Percentiles rank a stretch among this genome's conserved stretches.
Conservation (phyloP, 2,888 invertebrate genomes). For the Gerris lacustris region DNA sequence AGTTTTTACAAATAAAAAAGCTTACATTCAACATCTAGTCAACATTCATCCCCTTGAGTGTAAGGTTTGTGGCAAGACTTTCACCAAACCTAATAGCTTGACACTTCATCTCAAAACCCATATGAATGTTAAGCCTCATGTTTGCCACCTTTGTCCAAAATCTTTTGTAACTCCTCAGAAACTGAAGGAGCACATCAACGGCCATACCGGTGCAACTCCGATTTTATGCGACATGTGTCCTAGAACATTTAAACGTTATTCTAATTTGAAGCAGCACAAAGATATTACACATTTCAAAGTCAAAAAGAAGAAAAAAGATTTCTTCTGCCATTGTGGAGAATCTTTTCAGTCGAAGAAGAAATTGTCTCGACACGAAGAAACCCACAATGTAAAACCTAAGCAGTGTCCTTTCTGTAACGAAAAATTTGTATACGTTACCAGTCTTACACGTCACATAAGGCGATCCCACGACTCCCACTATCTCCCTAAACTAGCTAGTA, state of each 20-base stretch:
- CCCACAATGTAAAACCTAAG: conserved; percentile 69
- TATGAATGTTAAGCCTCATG: conserved; percentile 60
- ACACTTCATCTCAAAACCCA: conserved; percentile 66
- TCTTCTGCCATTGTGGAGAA: conserved; percentile 65
- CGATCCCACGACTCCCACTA: conserved; percentile 30
- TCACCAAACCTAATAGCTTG: conserved; percentile 54
- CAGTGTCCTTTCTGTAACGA: conserved; percentile 75
- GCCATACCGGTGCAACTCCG: conserved; percentile 68
- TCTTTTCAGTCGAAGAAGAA: conserved; percentile 73
- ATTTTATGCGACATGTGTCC: conserved; percentile 68
- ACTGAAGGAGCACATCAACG: conserved; percentile 65
- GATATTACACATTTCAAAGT: conserved; percentile 63
- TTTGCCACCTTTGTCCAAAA: conserved; percentile 68
- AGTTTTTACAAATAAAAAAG: conserved; percentile 53
- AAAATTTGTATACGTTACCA: conserved; percentile 72
- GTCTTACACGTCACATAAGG: conserved; percentile 60
- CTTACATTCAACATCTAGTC: conserved; percentile 56
- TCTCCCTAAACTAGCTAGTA: conserved; percentile 26
- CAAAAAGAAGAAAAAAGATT: conserved; percentile 57
- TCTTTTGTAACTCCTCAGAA: conserved; percentile 72
- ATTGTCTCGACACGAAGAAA: conserved; percentile 73
- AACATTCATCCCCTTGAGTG: conserved; percentile 72
- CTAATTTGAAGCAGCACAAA: conserved; percentile 72
- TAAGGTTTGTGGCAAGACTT: conserved; percentile 66
- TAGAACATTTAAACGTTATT: conserved; percentile 67